These are phyloP conservation scores for Odontothrips loti DNA, from an alignment of 2,888 invertebrate genomes.

Conservation along the genomic window DNA sequence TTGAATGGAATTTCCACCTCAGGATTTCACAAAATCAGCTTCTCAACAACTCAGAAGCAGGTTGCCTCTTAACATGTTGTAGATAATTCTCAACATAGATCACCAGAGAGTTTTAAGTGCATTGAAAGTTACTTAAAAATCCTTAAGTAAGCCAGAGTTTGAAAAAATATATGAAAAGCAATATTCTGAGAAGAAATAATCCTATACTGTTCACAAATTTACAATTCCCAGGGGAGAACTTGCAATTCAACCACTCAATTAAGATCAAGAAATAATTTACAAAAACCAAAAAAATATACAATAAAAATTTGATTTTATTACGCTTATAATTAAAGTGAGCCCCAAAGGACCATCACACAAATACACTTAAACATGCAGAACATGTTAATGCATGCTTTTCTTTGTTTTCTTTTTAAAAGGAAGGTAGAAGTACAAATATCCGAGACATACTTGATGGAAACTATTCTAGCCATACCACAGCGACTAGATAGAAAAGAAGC, in stretches of 20 bases:
- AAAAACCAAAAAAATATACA: slow-evolving; percentile 27
- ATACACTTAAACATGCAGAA: slow-evolving; percentile 4
- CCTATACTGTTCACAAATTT: not conserved
- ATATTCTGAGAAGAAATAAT: not conserved
- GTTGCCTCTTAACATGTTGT: too few species aligned
- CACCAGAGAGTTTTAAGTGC: too few species aligned
- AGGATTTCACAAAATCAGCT: too few species aligned
- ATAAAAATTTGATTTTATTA: slow-evolving; percentile 24
- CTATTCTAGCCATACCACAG: slow-evolving; percentile 20
- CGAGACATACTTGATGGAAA: not conserved
- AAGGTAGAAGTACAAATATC: not conserved
- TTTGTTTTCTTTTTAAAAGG: too few species aligned
- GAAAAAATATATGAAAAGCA: slow-evolving; percentile 18
- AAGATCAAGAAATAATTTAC: slow-evolving; percentile 8
- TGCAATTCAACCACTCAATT: slow-evolving; percentile 10
- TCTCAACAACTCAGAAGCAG: too few species aligned
- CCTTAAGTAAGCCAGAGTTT: not conserved
- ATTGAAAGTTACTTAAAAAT: too few species aligned
- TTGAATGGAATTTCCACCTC: too few species aligned
- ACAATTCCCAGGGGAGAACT: not conserved
- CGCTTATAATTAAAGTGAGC: slow-evolving; percentile 6
- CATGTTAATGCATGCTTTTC: not conserved
- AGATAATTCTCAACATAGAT: too few species aligned
- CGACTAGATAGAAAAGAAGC: slow-evolving; percentile 4
- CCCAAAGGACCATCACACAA: slow-evolving; percentile 1